Evolutionary conservation across 2,888 invertebrate species (phyloP), one percentile per base, ranked within the genome.

Genomic region (Limnephilus lunatus): DNA sequence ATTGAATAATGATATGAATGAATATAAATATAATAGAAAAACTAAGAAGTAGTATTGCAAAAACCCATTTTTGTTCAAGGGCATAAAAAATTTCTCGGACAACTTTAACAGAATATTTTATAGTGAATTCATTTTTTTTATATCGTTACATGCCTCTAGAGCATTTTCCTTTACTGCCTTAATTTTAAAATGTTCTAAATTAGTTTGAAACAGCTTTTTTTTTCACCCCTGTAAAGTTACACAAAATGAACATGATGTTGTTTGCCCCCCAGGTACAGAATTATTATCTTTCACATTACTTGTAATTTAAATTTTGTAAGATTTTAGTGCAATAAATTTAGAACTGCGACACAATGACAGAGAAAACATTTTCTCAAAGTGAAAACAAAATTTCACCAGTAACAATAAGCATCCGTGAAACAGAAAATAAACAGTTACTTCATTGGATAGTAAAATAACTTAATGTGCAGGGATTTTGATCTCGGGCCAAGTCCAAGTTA

Each of bases 371-470:
- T 31, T 32, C 32, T 31, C 82, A 32, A 32, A 82, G 82, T 32
- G 82, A 82, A 82, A 82, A 82, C 82, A 82, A 32, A 82, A 32
- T 82, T 82, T 82, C 82, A 3, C 19, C 31, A 2, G 35, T 25
- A 86, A 86, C 39, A 86, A 53, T 87, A 31, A 87, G 31, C 87
- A 87, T 5, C 14, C 68, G 9, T n/a, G 53, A 68, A 87, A 87
- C 19, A 87, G 14, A 87, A 85, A 44, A 85, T 85, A 85, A 85
- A 85, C 85, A 85, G 85, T 85, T 85, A 85, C 85, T 39, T 85
- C 85, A 39, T 32, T 39, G 48, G 31, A 87, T 68, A 68, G 31
- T 87, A 53, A 87, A 87, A 32, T 87, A 87, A 53, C 30, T 87
- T 87, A 87, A 87, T 68, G 87, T 30, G 87, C 87, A 68, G 53